phyloP scores from a whole-genome alignment of 1,140 invertebrate species.

The Caenorhabditis tropicalis region DNA sequence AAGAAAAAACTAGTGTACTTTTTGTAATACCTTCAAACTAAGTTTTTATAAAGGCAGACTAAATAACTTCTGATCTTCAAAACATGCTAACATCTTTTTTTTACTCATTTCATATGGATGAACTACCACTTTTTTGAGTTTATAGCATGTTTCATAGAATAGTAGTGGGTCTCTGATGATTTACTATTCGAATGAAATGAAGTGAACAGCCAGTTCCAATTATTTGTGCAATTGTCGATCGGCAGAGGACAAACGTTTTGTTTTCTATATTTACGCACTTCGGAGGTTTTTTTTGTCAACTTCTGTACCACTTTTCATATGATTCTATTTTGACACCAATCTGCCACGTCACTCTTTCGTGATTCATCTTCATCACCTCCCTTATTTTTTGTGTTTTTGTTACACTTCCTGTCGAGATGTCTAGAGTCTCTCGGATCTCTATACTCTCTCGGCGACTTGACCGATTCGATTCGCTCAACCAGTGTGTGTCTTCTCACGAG shows the following conservation, averaged over 20 bases:
- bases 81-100: too few species aligned
- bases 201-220: background rate
- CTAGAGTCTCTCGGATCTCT: background rate
- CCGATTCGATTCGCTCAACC: slow-evolving; percentile 41
- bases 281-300: background rate
- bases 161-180: too few species aligned
- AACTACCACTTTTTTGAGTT: background rate
- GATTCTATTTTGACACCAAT: background rate
- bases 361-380: background rate
- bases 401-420: slow-evolving; percentile 4
- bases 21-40: too few species aligned
- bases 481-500: background rate
- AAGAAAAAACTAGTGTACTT: too few species aligned
- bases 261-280: too few species aligned
- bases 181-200: too few species aligned
- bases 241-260: background rate
- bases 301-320: too few species aligned
- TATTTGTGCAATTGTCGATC: background rate
- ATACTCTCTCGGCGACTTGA: background rate
- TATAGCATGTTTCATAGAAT: background rate
- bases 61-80: too few species aligned
- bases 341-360: background rate
- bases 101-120: too few species aligned
- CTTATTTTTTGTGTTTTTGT: slow-evolving; percentile 28
- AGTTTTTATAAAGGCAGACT: too few species aligned